A percentile compares a stretch with the other conserved stretches of the same genome.
Conservation (phyloP, 2,113 vertebrate genomes). For the Varanus salvator region DNA sequence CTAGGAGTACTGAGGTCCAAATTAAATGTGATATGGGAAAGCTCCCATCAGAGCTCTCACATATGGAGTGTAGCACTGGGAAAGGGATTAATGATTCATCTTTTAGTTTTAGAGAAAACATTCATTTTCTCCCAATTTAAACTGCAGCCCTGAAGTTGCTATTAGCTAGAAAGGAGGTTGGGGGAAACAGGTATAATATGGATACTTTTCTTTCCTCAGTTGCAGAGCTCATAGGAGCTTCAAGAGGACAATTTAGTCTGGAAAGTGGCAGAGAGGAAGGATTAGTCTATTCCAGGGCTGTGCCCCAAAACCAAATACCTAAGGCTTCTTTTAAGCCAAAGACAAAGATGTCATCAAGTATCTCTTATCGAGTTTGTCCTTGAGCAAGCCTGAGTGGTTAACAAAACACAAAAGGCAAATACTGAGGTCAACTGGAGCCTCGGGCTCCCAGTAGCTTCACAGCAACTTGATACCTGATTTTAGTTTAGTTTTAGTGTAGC, state of each 20-base stretch:
- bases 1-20: not conserved
- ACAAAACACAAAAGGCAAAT: not conserved
- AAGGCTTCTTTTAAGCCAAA: not conserved
- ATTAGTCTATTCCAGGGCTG: not conserved
- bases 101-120: too few species aligned
- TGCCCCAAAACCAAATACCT: not conserved
- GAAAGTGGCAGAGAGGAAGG: not conserved
- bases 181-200: not conserved
- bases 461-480: conserved; percentile 7
- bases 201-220: not conserved
- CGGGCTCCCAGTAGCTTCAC: not conserved
- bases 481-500: not conserved
- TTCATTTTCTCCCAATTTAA: not conserved
- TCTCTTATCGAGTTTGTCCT: not conserved
- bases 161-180: not conserved
- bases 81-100: not conserved
- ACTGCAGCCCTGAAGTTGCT: not conserved
- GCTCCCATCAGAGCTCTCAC: not conserved
- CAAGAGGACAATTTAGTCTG: not conserved
- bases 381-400: not conserved
- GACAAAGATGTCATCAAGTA: not conserved
- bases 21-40: not conserved
- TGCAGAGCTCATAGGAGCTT: not conserved
- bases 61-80: not conserved
- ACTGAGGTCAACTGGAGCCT: not conserved